Base-by-base conservation (phyloP, 2,797 vertebrate species). In the Synanceia verrucosa region DNA sequence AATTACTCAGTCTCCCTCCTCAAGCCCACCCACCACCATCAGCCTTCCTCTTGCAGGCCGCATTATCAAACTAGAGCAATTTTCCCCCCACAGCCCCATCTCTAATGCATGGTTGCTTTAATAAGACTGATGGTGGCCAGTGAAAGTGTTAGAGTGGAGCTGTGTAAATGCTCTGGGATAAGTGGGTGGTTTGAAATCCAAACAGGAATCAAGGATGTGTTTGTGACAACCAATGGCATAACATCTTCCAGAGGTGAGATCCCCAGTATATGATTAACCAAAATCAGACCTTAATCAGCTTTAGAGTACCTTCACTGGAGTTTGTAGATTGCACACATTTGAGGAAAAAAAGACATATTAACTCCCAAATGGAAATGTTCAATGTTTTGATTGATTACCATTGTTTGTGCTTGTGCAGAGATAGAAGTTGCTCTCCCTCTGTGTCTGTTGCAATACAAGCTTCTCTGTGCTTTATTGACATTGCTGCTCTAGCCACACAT, bases 1-100 rank as follows among this genome's bases (percentile, higher is more conserved):
- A 94, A 95, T 92, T 93, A 93, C 88, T 77, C 85, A 88, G 88
- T 16, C 2, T 88, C 82, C 81, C 78, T 91, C 83, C 83, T 12
- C 10, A 24, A 88, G 79, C 90, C 92, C 89, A 89, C 91, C 87
- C 86, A 88, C 89, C 16, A 81, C 80, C 74, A 79, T 76, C 86
- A 87, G 70, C 76, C 64, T 82, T 83, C 73, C 87, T 90, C 83
- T 85, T 88, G 84, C 83, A 88, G 78, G 67, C 83, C 74, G 92
- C 90, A 87, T 86, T 66, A 77, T 90, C 88, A 87, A 92, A 87
- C 78, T 88, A 87, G 85, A 82, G 86, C 86, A 92, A 89, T 82
- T 78, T 79, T 24, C 87, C 26, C 67, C 81, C 74, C 73, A 73
- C 77, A 84, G 73, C 73, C 70, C 78, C 81, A 81, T 86, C 85